Evolutionary conservation across 2,888 invertebrate species (phyloP).

Genomic region (Candidula unifasciata): DNA sequence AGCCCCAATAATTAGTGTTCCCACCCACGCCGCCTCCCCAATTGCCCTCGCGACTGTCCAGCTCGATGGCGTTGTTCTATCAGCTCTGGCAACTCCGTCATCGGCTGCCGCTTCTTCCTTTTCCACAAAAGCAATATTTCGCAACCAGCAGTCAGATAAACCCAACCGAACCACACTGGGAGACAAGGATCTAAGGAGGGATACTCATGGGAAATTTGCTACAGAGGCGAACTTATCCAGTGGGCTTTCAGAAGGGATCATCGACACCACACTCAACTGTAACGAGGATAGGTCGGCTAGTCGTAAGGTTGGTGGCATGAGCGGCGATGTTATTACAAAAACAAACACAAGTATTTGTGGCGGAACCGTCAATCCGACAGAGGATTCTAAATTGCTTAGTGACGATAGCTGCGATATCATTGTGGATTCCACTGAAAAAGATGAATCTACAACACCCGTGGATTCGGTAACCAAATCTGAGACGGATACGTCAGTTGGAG

Average conservation of each 20-base stretch:
- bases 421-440: constrained; percentile 48
- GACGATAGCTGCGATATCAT: constrained; percentile 41
- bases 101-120: constrained; percentile 46
- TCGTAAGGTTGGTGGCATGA: not conserved
- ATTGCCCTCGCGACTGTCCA: constrained; percentile 43
- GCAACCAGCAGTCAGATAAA: constrained; percentile 28
- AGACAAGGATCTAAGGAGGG: not conserved
- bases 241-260: not conserved
- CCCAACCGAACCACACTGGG: not conserved
- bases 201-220: not conserved
- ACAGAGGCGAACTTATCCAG: not conserved
- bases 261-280: not conserved
- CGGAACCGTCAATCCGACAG: not conserved
- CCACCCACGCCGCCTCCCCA: constrained; percentile 25
- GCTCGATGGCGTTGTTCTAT: constrained; percentile 44
- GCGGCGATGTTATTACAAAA: not conserved
- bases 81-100: constrained; percentile 49
- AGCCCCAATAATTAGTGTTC: constrained; percentile 17
- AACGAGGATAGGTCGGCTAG: not conserved
- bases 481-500: constrained; percentile 27
- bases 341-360: not conserved
- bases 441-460: not conserved
- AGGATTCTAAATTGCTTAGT: not conserved
- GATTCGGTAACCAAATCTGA: constrained; percentile 20
- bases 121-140: constrained; percentile 6